Evolutionary conservation across 1,140 invertebrate species (phyloP).

Genomic region (Atta texana): DNA sequence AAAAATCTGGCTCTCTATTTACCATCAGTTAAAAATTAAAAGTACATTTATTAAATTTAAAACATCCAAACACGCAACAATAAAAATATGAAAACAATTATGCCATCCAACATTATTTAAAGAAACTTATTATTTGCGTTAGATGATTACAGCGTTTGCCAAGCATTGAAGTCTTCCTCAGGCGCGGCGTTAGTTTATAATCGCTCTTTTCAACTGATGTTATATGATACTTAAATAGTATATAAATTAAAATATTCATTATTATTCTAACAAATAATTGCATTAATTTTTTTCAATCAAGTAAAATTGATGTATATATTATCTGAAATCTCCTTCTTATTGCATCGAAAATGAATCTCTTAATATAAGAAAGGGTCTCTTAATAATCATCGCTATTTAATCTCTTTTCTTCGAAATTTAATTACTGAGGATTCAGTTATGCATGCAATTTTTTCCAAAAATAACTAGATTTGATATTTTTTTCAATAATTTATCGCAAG

Average conservation of each 20-base stretch:
- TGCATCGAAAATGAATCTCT: neutral
- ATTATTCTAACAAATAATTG: neutral
- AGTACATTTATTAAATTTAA: neutral
- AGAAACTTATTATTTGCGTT: slow-evolving; percentile 16
- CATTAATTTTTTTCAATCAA: neutral
- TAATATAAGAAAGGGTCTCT: neutral
- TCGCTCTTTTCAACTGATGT: neutral
- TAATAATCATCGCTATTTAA: neutral
- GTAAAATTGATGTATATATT: neutral
- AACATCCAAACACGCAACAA: neutral
- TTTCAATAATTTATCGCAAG: neutral
- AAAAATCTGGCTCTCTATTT: neutral
- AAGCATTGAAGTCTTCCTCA: slow-evolving; percentile 56
- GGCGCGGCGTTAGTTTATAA: slow-evolving; percentile 1
- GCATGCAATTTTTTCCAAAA: neutral
- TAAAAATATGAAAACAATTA: neutral
- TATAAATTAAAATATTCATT: slow-evolving; percentile 6
- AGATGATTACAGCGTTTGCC: slow-evolving; percentile 26
- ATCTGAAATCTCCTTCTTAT: neutral
- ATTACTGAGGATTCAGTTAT: neutral
- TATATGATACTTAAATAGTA: slow-evolving; percentile 3
- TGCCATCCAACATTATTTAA: neutral
- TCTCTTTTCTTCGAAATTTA: neutral
- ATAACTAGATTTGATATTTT: neutral
- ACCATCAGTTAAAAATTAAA: neutral